Evolutionary conservation across 2,888 invertebrate genomes (phyloP).

Genomic region (Orchesellides sinensis): DNA sequence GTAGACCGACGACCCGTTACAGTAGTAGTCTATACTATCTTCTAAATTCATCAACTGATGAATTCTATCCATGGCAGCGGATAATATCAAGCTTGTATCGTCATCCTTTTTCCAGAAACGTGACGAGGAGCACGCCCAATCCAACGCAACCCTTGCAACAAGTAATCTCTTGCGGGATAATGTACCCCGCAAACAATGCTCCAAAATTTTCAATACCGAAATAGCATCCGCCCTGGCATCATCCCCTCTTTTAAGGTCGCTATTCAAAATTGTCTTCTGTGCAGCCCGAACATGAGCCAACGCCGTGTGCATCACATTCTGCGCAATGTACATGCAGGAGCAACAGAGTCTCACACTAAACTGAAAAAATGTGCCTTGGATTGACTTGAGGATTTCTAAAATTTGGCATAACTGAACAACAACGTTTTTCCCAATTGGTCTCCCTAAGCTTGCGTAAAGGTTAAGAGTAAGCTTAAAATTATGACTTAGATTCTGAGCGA

Average conservation of each 20-base stretch:
- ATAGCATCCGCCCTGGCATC: slow-evolving; percentile 65
- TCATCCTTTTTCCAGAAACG: slow-evolving; percentile 77
- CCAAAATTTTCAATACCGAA: slow-evolving; percentile 66
- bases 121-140: slow-evolving; percentile 79
- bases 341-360: slow-evolving; percentile 85
- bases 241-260: slow-evolving; percentile 52
- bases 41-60: slow-evolving; percentile 82
- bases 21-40: slow-evolving; percentile 80
- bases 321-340: slow-evolving; percentile 86
- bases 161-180: slow-evolving; percentile 82
- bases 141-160: slow-evolving; percentile 83
- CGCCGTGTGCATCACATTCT: slow-evolving; percentile 88
- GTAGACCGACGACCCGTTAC: slow-evolving; percentile 87
- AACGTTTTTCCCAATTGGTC: slow-evolving; percentile 87
- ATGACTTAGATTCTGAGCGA: slow-evolving; percentile 83
- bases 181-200: slow-evolving; percentile 83
- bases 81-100: slow-evolving; percentile 82
- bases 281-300: slow-evolving; percentile 78
- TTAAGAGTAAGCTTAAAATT: slow-evolving; percentile 82
- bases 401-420: slow-evolving; percentile 87
- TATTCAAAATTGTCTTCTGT: slow-evolving; percentile 33
- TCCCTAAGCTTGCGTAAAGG: slow-evolving; percentile 84
- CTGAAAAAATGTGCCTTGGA: slow-evolving; percentile 84
- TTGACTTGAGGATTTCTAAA: slow-evolving; percentile 87
- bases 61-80: slow-evolving; percentile 82